Conservation (phyloP, 2,797 vertebrate species). For the Carapus acus region DNA sequence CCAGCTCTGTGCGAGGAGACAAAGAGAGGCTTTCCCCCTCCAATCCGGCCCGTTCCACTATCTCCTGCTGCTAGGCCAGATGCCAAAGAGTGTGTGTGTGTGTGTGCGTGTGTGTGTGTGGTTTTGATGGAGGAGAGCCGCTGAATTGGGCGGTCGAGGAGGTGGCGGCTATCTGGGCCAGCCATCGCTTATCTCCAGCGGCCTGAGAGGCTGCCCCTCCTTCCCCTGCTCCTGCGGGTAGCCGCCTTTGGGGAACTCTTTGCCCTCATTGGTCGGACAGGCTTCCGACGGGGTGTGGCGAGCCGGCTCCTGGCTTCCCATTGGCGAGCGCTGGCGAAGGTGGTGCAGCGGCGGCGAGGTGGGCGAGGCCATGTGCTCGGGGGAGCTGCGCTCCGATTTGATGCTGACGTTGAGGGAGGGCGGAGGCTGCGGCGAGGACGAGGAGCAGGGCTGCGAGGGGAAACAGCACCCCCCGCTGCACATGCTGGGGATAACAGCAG, state of each 20-base stretch:
- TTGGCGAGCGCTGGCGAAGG: constrained; percentile 60
- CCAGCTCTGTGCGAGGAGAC: constrained; percentile 60
- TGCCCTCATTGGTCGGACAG: constrained; percentile 58
- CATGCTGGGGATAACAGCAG: constrained; percentile 57
- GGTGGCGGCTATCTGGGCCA: constrained; percentile 83
- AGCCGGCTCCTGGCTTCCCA: constrained; percentile 56
- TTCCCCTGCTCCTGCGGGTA: constrained; percentile 67
- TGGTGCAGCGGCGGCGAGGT: constrained; percentile 66
- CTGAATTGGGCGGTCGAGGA: constrained; percentile 16
- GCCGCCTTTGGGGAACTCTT: constrained; percentile 67
- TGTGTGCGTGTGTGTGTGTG: constrained; percentile 15
- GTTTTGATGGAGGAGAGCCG: constrained; percentile 26
- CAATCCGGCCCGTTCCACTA: constrained; percentile 20
- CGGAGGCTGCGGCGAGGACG: constrained; percentile 57
- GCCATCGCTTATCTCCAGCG: constrained; percentile 68
- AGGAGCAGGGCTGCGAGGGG: constrained; percentile 65
- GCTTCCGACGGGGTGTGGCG: constrained; percentile 51
- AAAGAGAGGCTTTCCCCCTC: constrained; percentile 40
- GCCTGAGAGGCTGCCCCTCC: constrained; percentile 55
- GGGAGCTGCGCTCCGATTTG: constrained; percentile 87
- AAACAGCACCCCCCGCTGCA: constrained; percentile 66
- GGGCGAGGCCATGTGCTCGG: constrained; percentile 72
- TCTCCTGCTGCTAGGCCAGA: constrained; percentile 13
- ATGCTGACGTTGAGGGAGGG: constrained; percentile 76
- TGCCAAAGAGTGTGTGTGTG: constrained; percentile 2